Base-by-base conservation (phyloP, 2,888 invertebrate species). In the Drosophila siamana region DNA sequence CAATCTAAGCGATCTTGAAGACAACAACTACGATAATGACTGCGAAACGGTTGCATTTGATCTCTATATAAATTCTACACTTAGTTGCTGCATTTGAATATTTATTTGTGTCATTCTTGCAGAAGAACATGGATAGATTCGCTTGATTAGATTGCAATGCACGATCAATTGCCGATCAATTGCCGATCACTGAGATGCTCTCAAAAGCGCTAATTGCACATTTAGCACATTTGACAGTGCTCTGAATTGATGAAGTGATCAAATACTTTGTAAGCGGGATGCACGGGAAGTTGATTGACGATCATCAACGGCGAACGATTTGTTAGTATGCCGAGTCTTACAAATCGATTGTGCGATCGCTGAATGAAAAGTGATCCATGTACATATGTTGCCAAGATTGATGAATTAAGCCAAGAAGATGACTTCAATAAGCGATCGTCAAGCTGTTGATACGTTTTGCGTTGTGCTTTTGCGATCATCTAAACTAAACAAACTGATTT, bases 41-140 rank as follows among this genome's bases (percentile, higher is more conserved):
- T n/a, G n/a, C n/a, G n/a, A n/a, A 19, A 19, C 19, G 3, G 3
- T 19, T 19, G 19, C 19, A 2, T 19, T 19, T 19, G 19, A n/a
- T n/a, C n/a, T 9, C 16, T 36, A n/a, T 24, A 24, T 1, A 36
- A 24, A 24, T 24, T 24, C 4, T 24, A 24, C 24, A 5, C 4
- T 5, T 24, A 24, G 24, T 24, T 26, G 19, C 19, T 1, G 19
- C 19, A 19, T 19, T 19, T 19, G 19, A n/a, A n/a, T n/a, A n/a
- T n/a, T n/a, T n/a, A n/a, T 24, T 24, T 24, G 24, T 24, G 5
- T 24, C 24, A 24, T 24, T 4, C 9, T 22, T 22, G 9, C 13
- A 4, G 9, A 15, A 15, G 24, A 51, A 51, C n/a, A n/a, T n/a
- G n/a, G n/a, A 19, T 19, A 19, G 19, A 51, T 51, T 51, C n/a